Percentiles rank a stretch among this genome's conserved stretches.
phyloP scores from a whole-genome alignment of 2,797 vertebrate species.

The Pantherophis alleghaniensis region DNA sequence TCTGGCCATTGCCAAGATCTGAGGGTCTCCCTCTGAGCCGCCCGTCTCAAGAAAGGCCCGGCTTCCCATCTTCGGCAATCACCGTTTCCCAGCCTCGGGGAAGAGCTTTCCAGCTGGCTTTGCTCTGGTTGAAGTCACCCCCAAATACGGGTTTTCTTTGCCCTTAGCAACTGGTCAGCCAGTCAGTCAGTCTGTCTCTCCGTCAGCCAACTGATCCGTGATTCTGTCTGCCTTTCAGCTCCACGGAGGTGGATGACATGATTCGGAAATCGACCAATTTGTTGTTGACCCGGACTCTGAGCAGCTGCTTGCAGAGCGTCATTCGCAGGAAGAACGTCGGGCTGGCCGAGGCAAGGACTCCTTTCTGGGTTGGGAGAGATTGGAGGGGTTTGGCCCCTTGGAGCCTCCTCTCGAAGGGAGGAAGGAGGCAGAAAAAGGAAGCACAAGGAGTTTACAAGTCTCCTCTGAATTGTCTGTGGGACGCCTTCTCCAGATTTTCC shows the following conservation, averaged over 20 bases:
- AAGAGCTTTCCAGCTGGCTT: not conserved
- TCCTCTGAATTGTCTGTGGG: not conserved
- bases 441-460: too few relatives aligned
- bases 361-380: not conserved
- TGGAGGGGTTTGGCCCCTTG: not conserved
- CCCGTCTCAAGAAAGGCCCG: not conserved
- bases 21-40: not conserved
- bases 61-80: too few relatives aligned
- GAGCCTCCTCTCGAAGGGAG: not conserved
- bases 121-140: not conserved
- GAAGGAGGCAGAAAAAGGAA: not conserved
- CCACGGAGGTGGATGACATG: conserved; percentile 96
- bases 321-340: conserved; percentile 95
- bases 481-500: not conserved
- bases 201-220: not conserved
- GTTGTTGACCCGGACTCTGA: conserved; percentile 89
- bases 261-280: conserved; percentile 96
- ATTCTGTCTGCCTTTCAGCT: conserved; percentile 70
- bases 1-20: not conserved
- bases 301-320: conserved; percentile 90
- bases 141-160: not conserved
- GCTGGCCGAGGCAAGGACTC: conserved; percentile 83
- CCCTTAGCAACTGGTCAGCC: not conserved
- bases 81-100: too few relatives aligned
- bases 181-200: not conserved